Evolutionary conservation across 1,140 invertebrate genomes (phyloP), one percentile per base, ranked within the genome.

Genomic region (Melitaea cinxia): DNA sequence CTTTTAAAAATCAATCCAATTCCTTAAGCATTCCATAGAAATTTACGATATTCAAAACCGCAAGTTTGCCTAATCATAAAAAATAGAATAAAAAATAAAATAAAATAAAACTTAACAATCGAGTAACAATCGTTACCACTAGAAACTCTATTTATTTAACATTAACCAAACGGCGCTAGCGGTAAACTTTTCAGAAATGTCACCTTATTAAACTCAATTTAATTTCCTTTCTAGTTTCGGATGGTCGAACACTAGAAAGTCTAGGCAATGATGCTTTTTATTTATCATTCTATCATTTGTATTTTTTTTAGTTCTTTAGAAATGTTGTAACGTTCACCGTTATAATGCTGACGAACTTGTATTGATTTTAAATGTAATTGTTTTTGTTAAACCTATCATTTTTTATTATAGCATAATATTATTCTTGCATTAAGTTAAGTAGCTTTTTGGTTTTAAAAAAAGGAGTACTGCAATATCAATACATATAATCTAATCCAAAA

Each of bases 161-260:
- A 56, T 45, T 45, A 21, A 23, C 19, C 23, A 23, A 47, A 23
- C 14, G 42, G 23, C 37, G 33, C 26, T 62, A 54, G 24, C 60
- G 52, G 39, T 63, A 45, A 9, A 55, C 19, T 56, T 53, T 55
- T 63, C 12, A 26, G 30, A 17, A 53, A 45, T 47, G 52, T 35
- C 45, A 49, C 61, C 61, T 55, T 63, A 63, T 63, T 63, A 63
- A 63, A 63, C 56, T 39, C 30, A 56, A 56, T 61, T 58, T 55
- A 66, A 69, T 72, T n/a, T 72, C 58, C 49, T 56, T 62, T 54
- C 54, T 33, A 50, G 62, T 68, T 71, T 57, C 65, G 53, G 21
- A 50, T 53, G 47, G 52, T 28, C 28, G 53, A 15, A 47, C 37
- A 15, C 77, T 81, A 81, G 79, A 81, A 81, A 81, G 79, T 77